Percentiles rank a stretch among this genome's conserved stretches.
Conservation (phyloP, 2,113 vertebrate species). For the Tragulus kanchil region DNA sequence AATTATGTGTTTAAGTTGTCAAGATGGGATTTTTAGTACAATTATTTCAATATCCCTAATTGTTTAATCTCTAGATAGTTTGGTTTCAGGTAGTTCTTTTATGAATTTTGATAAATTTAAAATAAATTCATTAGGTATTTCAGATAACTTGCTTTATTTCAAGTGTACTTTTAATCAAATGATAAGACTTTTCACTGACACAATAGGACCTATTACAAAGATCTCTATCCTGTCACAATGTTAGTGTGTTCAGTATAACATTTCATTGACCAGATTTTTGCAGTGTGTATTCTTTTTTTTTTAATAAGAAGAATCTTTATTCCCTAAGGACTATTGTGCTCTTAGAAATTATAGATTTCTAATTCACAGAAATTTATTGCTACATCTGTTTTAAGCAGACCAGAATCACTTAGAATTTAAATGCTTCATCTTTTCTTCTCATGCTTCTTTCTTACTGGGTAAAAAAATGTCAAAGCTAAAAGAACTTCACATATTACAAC, state of each 20-base stretch:
- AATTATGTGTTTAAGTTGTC: conserved; percentile 16
- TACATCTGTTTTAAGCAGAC: neutral
- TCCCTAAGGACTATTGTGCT: neutral
- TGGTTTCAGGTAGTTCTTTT: conserved; percentile 30
- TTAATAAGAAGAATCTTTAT: neutral
- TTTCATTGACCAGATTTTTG: neutral
- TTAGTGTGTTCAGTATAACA: neutral
- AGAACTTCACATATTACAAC: neutral
- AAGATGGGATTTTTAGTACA: neutral
- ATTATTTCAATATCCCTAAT: conserved; percentile 18
- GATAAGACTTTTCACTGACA: neutral
- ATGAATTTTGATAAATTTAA: conserved; percentile 21
- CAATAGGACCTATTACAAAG: neutral
- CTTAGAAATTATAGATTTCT: neutral
- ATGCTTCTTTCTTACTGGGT: neutral
- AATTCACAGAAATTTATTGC: neutral
- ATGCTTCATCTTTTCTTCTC: conserved; percentile 44
- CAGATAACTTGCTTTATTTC: neutral
- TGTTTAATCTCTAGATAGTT: conserved; percentile 12
- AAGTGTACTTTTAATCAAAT: neutral
- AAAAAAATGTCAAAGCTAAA: neutral
- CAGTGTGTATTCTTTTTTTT: neutral
- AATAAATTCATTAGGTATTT: conserved; percentile 21
- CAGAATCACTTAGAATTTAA: neutral
- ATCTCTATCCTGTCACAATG: neutral